These are phyloP conservation scores for Micromys minutus DNA, from an alignment of 2,113 vertebrate genomes.

Conservation along the genomic window DNA sequence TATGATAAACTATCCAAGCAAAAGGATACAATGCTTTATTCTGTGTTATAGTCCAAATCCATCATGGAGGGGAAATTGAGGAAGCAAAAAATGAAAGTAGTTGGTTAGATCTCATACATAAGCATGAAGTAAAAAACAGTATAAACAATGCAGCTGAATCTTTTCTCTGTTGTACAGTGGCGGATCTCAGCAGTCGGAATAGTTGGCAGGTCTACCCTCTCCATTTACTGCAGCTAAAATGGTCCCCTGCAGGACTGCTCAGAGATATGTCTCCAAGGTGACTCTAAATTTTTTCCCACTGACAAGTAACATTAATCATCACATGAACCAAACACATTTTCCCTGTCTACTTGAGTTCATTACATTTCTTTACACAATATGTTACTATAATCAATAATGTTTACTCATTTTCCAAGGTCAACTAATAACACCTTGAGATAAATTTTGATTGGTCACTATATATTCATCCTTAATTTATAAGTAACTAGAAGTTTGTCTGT, in stretches of 20 bases:
- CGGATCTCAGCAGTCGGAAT: no score
- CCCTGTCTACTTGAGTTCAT: neutral
- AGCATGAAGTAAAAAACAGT: neutral
- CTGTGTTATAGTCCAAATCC: no score
- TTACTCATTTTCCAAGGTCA: neutral
- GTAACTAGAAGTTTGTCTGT: neutral
- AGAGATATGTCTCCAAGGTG: neutral
- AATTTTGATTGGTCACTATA: neutral
- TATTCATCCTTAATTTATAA: neutral
- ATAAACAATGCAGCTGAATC: neutral
- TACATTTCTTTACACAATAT: neutral
- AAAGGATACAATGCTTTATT: neutral
- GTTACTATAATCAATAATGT: neutral
- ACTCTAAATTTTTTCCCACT: neutral
- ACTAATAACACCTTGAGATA: neutral
- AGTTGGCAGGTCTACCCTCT: no score
- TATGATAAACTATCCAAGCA: neutral
- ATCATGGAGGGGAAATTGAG: neutral
- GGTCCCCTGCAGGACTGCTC: neutral
- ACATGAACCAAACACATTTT: neutral
- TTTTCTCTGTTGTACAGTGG: neutral
- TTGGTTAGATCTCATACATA: neutral
- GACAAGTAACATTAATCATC: neutral
- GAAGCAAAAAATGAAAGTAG: neutral
- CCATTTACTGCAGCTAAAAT: neutral